Percentiles rank a stretch among this genome's conserved stretches.
Conservation (phyloP, 2,797 vertebrate genomes). For the Sandelia bainsii region DNA sequence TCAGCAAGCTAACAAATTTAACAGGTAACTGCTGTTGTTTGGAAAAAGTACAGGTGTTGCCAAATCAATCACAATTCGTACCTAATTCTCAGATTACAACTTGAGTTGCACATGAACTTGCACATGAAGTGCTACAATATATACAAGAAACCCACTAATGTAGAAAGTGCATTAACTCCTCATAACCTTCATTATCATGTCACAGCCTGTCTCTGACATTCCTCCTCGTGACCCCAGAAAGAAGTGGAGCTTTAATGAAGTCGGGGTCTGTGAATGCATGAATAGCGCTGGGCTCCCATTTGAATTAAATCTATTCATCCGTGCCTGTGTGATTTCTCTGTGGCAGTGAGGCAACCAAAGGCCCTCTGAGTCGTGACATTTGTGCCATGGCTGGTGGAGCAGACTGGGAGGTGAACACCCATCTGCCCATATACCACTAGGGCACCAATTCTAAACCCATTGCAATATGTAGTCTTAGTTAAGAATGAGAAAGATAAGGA, state of each 20-base stretch:
- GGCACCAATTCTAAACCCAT: slow-evolving; percentile 30
- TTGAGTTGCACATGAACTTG: background rate
- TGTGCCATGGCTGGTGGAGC: slow-evolving; percentile 66
- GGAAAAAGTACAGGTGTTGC: too few relatives aligned
- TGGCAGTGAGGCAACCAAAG: slow-evolving; percentile 51
- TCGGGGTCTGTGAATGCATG: slow-evolving; percentile 63
- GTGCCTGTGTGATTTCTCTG: slow-evolving; percentile 71
- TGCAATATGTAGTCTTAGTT: background rate
- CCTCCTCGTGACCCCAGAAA: slow-evolving; percentile 58
- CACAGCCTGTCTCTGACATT: slow-evolving; percentile 46
- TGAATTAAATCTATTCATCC: slow-evolving; percentile 76
- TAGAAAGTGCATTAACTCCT: slow-evolving; percentile 64
- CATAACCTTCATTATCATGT: slow-evolving; percentile 61
- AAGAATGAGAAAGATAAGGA: slow-evolving; percentile 18
- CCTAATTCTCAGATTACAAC: slow-evolving; percentile 16
- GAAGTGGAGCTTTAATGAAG: slow-evolving; percentile 71
- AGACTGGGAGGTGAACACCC: slow-evolving; percentile 56
- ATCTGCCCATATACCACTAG: slow-evolving; percentile 53
- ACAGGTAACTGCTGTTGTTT: background rate
- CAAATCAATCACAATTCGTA: background rate
- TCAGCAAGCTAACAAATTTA: background rate
- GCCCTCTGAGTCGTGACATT: slow-evolving; percentile 73
- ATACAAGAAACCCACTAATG: slow-evolving; percentile 31
- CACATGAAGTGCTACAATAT: too few relatives aligned
- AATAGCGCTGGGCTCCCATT: slow-evolving; percentile 62